Conservation (phyloP, 2,888 invertebrate genomes). For the Rosalia funebris region DNA sequence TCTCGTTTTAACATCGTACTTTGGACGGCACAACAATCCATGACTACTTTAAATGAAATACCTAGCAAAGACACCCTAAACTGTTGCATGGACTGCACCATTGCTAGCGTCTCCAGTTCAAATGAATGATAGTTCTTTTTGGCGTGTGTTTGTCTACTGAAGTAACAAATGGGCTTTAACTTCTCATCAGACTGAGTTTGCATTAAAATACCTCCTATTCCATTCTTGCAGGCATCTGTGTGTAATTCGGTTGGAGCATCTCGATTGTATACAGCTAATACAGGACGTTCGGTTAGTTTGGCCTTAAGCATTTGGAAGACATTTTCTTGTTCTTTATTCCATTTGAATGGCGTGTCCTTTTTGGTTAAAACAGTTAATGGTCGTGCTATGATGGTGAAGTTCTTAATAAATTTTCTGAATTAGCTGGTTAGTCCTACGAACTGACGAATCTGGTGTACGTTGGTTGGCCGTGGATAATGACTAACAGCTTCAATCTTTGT, state of each 20-base stretch:
- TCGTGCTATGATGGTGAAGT: constrained; percentile 34
- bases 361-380: constrained; percentile 36
- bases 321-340: constrained; percentile 8
- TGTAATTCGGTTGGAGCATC: constrained; percentile 36
- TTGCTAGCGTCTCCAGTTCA: background rate
- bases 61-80: background rate
- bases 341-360: constrained; percentile 21
- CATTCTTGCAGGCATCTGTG: constrained; percentile 35
- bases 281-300: constrained; percentile 18
- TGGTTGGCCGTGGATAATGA: constrained; percentile 47
- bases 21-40: background rate
- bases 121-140: background rate
- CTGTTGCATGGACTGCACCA: background rate
- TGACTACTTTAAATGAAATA: background rate
- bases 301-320: background rate
- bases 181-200: constrained; percentile 14
- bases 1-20: background rate
- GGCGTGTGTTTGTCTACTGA: background rate
- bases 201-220: constrained; percentile 18
- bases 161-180: background rate
- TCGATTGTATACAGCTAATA: constrained; percentile 37
- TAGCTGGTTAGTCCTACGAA: constrained; percentile 32
- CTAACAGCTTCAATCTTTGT: constrained; percentile 46
- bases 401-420: constrained; percentile 42
- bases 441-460: constrained; percentile 40